These are phyloP conservation scores for Pantherophis alleghaniensis DNA, from an alignment of 2,797 vertebrate genomes.

Conservation along the genomic window DNA sequence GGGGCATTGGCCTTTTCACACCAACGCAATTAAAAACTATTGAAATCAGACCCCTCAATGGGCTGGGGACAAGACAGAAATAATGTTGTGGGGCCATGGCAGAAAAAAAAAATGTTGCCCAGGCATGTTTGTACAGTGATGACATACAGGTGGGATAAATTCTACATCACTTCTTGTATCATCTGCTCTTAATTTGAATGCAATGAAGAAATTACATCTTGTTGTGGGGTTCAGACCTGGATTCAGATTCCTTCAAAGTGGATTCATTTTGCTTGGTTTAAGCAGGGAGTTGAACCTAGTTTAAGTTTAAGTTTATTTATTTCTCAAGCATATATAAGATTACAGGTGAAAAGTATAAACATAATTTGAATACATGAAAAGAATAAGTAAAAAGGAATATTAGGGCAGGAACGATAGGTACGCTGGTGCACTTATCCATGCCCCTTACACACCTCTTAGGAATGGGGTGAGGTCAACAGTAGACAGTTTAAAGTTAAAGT, in stretches of 20 bases:
- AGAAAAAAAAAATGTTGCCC: not conserved
- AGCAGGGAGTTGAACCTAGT: not conserved
- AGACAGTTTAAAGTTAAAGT: too few relatives aligned
- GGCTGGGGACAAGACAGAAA: not conserved
- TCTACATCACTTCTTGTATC: not conserved
- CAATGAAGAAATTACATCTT: not conserved
- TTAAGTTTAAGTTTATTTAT: too few relatives aligned
- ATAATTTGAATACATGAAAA: too few relatives aligned
- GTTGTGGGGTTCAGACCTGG: not conserved
- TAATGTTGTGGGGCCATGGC: not conserved
- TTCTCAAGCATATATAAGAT: too few relatives aligned
- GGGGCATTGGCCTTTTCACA: not conserved
- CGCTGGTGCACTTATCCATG: too few relatives aligned
- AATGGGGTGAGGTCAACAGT: too few relatives aligned
- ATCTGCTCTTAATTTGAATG: not conserved
- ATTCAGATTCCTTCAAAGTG: not conserved
- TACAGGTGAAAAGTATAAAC: too few relatives aligned
- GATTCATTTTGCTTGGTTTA: not conserved
- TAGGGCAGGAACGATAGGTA: too few relatives aligned
- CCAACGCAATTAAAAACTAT: not conserved
- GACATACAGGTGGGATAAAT: not conserved
- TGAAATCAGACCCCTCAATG: not conserved
- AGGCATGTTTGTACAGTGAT: not conserved
- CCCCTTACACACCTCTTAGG: too few relatives aligned
- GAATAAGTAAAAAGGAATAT: too few relatives aligned